These are phyloP conservation scores for Stenopsyche tienmushanensis DNA, from an alignment of 1,140 invertebrate genomes.

Conservation along the genomic window DNA sequence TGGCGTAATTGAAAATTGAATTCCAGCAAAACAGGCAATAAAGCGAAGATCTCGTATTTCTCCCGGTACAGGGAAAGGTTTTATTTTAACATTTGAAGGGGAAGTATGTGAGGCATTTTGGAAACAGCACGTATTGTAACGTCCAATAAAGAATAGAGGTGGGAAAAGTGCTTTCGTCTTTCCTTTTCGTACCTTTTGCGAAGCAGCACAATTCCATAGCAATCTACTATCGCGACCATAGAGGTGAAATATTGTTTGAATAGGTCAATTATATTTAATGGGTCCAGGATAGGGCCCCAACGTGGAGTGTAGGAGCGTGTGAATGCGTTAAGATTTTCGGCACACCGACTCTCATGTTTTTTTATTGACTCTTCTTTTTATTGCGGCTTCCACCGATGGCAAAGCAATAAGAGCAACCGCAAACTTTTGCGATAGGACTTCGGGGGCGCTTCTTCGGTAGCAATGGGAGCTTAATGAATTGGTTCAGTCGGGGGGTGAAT, in stretches of 20 bases:
- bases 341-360: constrained; percentile 16
- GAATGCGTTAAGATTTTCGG: constrained; percentile 10
- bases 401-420: not conserved
- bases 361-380: constrained; percentile 14
- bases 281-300: no score
- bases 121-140: not conserved
- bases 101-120: not conserved
- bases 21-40: no score
- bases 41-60: no score
- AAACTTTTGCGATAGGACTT: not conserved
- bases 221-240: constrained; percentile 5
- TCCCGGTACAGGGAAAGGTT: not conserved
- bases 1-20: no score
- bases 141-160: no score
- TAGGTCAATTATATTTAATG: constrained; percentile 37
- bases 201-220: no score
- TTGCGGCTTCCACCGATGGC: not conserved
- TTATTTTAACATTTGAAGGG: not conserved
- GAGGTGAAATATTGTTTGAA: constrained; percentile 37
- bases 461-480: not conserved
- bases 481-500: not conserved
- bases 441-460: not conserved
- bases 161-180: no score
- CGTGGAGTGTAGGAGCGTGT: constrained; percentile 15
- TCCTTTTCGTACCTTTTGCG: no score